phyloP scores from a whole-genome alignment of 2,797 vertebrate genomes.

The Dermochelys coriacea region DNA sequence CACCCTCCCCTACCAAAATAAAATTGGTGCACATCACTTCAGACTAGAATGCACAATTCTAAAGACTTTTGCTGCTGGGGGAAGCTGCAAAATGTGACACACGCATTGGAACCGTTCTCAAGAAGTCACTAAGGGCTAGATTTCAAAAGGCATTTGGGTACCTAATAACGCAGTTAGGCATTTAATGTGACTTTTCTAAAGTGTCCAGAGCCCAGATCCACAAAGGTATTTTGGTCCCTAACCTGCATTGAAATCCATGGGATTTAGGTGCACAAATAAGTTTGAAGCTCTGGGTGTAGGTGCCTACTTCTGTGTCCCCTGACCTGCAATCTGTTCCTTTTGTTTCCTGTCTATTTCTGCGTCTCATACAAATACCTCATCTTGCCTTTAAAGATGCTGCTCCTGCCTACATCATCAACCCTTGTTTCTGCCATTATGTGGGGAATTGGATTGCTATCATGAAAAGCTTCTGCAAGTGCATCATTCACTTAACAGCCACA shows the following conservation, averaged over 20 bases:
- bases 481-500: neutral
- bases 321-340: slow-evolving; percentile 19
- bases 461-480: neutral
- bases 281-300: neutral
- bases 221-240: neutral
- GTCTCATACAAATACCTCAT: slow-evolving; percentile 27
- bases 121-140: neutral
- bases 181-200: neutral
- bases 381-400: slow-evolving; percentile 55
- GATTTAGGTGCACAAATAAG: neutral
- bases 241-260: neutral
- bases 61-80: neutral
- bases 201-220: neutral
- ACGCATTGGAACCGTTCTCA: neutral
- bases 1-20: no score
- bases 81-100: neutral
- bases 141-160: neutral
- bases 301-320: neutral
- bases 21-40: no score
- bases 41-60: neutral
- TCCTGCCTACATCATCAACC: slow-evolving; percentile 59
- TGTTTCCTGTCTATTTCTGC: slow-evolving; percentile 28
- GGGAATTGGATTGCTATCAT: neutral
- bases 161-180: neutral
- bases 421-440: slow-evolving; percentile 59